Base-by-base conservation (phyloP, 1,140 invertebrate genomes). In the Magallana ariakensis region DNA sequence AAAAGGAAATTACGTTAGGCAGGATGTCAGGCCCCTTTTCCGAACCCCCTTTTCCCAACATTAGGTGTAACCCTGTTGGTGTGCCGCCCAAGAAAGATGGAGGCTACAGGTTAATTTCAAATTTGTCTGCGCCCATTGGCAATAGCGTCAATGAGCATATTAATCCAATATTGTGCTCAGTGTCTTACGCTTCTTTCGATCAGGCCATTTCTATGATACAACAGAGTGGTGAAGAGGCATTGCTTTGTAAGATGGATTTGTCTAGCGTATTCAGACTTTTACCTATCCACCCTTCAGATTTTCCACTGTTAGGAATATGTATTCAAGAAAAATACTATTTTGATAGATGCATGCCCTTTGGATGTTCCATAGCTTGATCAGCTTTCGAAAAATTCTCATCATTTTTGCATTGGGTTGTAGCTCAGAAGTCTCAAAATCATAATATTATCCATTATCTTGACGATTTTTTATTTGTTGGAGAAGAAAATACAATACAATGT, bases 401-500 rank as follows among this genome's bases (percentile, higher is more conserved):
- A 54, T 85, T 88, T 54, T 80, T 85, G 56, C 80, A 88, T 22
- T 85, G 80, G 84, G 2, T 66, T 11, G 58, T 85, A 22, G 11
- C 26, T 11, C 62, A 53, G 15, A 66, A 55, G 15, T 46, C 56
- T 10, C 22, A 75, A 15, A 19, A n/a, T 53, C 6, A 58, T 11
- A 22, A 46, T 1, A 15, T 84, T 10, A 62, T 83, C 0, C 85
- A 89, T 85, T 86, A 86, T 80, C n/a, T 86, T 0, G 87, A 88
- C 57, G 85, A 88, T 86, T 86, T 86, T 56, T 56, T 89, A 19
- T 84, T 89, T 86, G 19, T 46, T 9, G 85, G 88, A 0, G n/a
- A 55, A 6, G 7, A 15, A 16, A 58, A 66, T n/a, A n/a, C n/a
- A n/a, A 46, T 55, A 62, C 55, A 80, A 8, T 82, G 85, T 82